Evolutionary conservation across 2,797 vertebrate genomes (phyloP).

Genomic region (Brachyalestes nurse): DNA sequence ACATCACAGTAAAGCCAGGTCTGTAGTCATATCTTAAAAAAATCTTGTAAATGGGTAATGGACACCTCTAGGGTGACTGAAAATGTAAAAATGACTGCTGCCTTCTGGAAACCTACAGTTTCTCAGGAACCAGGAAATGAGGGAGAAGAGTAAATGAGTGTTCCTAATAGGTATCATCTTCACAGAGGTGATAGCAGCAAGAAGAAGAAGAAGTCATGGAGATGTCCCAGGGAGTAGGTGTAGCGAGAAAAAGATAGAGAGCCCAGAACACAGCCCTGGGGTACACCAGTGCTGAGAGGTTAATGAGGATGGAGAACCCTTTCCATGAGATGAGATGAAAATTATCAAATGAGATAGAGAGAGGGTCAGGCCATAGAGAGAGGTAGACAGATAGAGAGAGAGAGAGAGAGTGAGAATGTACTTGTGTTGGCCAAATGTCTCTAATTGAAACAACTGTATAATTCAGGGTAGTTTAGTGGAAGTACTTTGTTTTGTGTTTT

Average conservation of each 20-base stretch:
- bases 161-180: conserved; percentile 40
- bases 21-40: conserved; percentile 19
- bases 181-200: conserved; percentile 46
- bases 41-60: conserved; percentile 11
- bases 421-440: neutral
- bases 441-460: neutral
- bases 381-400: neutral
- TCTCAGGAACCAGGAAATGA: neutral
- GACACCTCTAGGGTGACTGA: neutral
- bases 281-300: conserved; percentile 60
- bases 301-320: conserved; percentile 69
- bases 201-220: conserved; percentile 60
- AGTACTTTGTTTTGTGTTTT: neutral
- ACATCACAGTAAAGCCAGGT: neutral
- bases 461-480: neutral
- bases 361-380: conserved; percentile 14
- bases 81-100: neutral
- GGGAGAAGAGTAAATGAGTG: conserved; percentile 5
- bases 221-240: conserved; percentile 44
- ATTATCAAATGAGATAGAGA: conserved; percentile 32
- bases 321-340: conserved; percentile 49
- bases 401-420: neutral
- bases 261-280: conserved; percentile 51
- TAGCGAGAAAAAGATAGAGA: conserved; percentile 57
- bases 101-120: neutral